Evolutionary conservation across 2,888 invertebrate species (phyloP).

Genomic region (Oscheius sp.): DNA sequence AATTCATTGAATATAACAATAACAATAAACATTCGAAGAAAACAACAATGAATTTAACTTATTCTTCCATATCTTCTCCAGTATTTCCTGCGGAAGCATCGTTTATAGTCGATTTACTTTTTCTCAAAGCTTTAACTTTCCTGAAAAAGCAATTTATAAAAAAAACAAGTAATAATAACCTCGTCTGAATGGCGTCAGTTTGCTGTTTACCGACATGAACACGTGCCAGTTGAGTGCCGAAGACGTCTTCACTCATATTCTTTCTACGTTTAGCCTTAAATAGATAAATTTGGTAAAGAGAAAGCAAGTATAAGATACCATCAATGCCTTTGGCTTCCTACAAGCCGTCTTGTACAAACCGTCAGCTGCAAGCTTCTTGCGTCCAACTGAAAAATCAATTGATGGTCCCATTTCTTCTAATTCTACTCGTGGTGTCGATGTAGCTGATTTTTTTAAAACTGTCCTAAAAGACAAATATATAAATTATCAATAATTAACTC

Average conservation of each 20-base stretch:
- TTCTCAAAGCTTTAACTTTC: constrained; percentile 65
- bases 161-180: constrained; percentile 77
- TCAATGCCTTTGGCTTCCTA: constrained; percentile 50
- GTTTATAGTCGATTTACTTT: constrained; percentile 32
- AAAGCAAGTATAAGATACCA: constrained; percentile 28
- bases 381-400: constrained; percentile 82
- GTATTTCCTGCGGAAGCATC: constrained; percentile 25
- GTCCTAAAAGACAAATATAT: constrained; percentile 15
- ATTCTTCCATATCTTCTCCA: constrained; percentile 32
- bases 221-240: constrained; percentile 87
- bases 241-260: constrained; percentile 85
- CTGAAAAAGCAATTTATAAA: constrained; percentile 27
- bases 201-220: constrained; percentile 92
- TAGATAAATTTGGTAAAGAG: background rate
- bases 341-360: constrained; percentile 76
- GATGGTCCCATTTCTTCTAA: constrained; percentile 92
- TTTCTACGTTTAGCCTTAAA: constrained; percentile 83
- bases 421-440: constrained; percentile 87
- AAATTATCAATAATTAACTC: background rate
- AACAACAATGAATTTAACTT: background rate
- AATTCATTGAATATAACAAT: too few relatives aligned
- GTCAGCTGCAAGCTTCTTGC: constrained; percentile 87
- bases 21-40: background rate
- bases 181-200: constrained; percentile 83
- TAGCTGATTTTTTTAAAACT: constrained; percentile 86